phyloP scores from a whole-genome alignment of 2,888 invertebrate genomes.

The Rhopalosiphum nymphaeae region DNA sequence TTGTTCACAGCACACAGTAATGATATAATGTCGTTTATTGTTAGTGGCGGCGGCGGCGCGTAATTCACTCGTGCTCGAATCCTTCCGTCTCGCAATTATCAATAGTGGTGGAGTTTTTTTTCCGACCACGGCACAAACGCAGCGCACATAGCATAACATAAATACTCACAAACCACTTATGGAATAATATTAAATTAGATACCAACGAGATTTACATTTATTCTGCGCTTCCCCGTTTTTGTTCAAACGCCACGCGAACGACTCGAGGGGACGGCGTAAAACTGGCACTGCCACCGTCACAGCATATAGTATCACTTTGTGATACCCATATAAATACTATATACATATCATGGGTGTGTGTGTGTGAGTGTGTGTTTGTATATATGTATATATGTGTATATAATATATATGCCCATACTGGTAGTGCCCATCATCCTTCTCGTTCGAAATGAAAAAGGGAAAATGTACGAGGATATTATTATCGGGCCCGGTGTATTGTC shows the following conservation, averaged over 20 bases:
- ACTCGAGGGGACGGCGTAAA: not conserved
- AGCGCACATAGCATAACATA: not conserved
- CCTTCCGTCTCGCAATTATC: not conserved
- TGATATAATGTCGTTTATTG: not conserved
- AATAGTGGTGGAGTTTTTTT: not conserved
- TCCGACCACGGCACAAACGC: not conserved
- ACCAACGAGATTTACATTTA: not conserved
- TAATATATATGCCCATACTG: not conserved
- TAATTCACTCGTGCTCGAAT: not conserved
- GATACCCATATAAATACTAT: not conserved
- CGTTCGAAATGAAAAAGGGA: conserved; percentile 14
- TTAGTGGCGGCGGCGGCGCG: not conserved
- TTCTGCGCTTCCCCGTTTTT: not conserved
- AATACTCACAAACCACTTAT: not conserved
- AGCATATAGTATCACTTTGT: not conserved
- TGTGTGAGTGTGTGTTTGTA: not conserved
- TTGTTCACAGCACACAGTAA: not conserved
- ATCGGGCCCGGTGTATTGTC: not conserved
- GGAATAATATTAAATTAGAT: conserved; percentile 16
- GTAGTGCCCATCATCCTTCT: not conserved
- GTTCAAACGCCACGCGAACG: not conserved
- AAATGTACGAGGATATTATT: conserved; percentile 22
- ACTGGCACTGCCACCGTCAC: conserved; percentile 1
- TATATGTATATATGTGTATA: not conserved
- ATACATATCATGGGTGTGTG: not conserved